These are phyloP conservation scores for Zoanthus solanderi DNA, from an alignment of 92 coral and sea anemone genomes.

Conservation along the genomic window DNA sequence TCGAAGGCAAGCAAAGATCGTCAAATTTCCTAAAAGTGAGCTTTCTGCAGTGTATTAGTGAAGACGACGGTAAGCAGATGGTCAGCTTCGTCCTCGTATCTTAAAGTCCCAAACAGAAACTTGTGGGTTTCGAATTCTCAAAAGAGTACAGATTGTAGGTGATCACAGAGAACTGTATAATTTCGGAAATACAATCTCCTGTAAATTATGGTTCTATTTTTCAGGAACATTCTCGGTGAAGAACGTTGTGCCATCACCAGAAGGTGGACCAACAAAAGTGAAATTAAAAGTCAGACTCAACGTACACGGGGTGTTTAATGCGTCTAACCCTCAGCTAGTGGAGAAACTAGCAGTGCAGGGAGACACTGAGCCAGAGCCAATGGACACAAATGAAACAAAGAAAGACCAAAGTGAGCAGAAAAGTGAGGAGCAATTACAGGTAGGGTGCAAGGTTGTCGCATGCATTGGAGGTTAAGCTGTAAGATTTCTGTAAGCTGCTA, in stretches of 20 bases:
- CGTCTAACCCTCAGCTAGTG: slow-evolving; percentile 84
- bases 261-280: slow-evolving; percentile 88
- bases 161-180: not conserved
- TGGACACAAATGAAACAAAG: slow-evolving; percentile 80
- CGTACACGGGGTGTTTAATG: slow-evolving; percentile 89
- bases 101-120: no score
- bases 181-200: not conserved
- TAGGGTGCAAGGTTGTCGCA: not conserved
- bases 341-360: slow-evolving; percentile 74
- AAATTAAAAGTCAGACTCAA: slow-evolving; percentile 91
- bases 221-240: slow-evolving; percentile 87
- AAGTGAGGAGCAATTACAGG: slow-evolving; percentile 29
- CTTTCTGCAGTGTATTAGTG: no score
- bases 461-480: no score
- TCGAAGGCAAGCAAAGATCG: no score
- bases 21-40: no score
- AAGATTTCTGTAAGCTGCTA: no score
- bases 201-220: not conserved
- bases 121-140: no score
- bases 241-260: slow-evolving; percentile 87
- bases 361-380: slow-evolving; percentile 80
- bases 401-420: slow-evolving; percentile 56
- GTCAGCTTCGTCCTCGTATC: no score
- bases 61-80: no score
- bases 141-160: no score